phyloP scores from a whole-genome alignment of 2,797 vertebrate genomes.

The Gobio occitaniae region DNA sequence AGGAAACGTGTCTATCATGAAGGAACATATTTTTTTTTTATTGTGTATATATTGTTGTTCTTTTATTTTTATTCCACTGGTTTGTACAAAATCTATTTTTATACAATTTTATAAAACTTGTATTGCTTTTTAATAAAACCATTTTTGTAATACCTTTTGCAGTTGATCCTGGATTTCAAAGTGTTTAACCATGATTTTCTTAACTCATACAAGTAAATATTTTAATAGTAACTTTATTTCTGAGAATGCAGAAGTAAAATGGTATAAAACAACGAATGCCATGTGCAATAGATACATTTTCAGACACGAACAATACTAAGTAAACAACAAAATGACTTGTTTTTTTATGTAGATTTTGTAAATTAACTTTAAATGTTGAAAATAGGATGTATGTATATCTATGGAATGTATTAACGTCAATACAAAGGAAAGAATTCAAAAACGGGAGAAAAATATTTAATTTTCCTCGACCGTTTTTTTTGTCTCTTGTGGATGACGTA shows the following conservation, averaged over 20 bases:
- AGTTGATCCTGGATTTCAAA: not conserved
- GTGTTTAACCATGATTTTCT: not conserved
- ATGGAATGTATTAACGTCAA: not conserved
- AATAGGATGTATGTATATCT: too few relatives aligned
- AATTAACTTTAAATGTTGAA: too few relatives aligned
- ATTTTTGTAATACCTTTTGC: not conserved
- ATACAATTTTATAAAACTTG: not conserved
- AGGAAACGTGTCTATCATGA: not conserved
- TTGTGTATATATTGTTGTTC: not conserved
- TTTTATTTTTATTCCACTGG: not conserved
- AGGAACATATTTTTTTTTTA: too few relatives aligned
- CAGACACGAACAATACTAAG: not conserved
- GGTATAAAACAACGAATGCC: not conserved
- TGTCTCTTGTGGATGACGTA: slow-evolving; percentile 30
- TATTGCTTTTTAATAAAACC: not conserved
- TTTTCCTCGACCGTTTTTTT: too few relatives aligned
- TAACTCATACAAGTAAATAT: not conserved
- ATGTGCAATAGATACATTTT: not conserved
- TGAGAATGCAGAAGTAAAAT: not conserved
- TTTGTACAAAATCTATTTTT: slow-evolving; percentile 1
- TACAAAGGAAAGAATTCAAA: not conserved
- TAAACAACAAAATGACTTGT: not conserved
- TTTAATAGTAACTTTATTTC: not conserved
- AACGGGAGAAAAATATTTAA: not conserved
- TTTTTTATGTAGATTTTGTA: not conserved